Base-by-base conservation (phyloP, 2,797 vertebrate genomes). In the Enteromius thamalakanensis region DNA sequence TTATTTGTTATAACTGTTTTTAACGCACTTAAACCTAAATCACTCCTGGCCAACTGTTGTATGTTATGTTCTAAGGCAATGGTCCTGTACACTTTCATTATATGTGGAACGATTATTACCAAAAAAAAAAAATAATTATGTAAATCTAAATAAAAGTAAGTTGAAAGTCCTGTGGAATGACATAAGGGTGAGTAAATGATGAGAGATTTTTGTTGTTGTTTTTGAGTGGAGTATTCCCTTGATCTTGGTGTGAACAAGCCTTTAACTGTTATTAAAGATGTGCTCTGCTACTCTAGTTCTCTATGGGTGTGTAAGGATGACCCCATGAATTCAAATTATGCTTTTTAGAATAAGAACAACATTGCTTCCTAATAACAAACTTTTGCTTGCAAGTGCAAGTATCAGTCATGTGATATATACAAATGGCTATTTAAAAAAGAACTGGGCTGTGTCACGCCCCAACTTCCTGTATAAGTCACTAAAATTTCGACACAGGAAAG, bases 161-260 rank as follows among this genome's bases (percentile, higher is more conserved):
- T 49, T 23, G 19, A 11, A 7, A 47, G 26, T 32, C 60, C 32
- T n/a, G 3, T 68, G 62, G 29, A 29, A 74, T 1, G 45, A 19
- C 70, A 51, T 21, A 10, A 34, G 29, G 6, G 10, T n/a, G 19
- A 53, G 19, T 53, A 53, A 74, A 74, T 53, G 17, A 74, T 51
- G 70, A 21, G 70, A n/a, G 4, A 49, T 9, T 23, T 42, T 65
- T 40, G 37, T 42, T 42, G 42, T 11, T 49, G 49, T 65, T 45
- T 62, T 40, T 49, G 32, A 6, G 51, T 19, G 5, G 1, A 21
- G 8, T 32, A 64, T 64, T 42, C 55, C 19, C 45, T 76, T 68
- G 14, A 51, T 32, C n/a, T 58, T 62, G 64, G 70, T 53, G 29
- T 87, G 75, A 51, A 78, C 51, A 86, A 51, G 80, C 64, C 65